Evolutionary conservation across 2,888 invertebrate species (phyloP).

Genomic region (Caenorhabditis uteleia): DNA sequence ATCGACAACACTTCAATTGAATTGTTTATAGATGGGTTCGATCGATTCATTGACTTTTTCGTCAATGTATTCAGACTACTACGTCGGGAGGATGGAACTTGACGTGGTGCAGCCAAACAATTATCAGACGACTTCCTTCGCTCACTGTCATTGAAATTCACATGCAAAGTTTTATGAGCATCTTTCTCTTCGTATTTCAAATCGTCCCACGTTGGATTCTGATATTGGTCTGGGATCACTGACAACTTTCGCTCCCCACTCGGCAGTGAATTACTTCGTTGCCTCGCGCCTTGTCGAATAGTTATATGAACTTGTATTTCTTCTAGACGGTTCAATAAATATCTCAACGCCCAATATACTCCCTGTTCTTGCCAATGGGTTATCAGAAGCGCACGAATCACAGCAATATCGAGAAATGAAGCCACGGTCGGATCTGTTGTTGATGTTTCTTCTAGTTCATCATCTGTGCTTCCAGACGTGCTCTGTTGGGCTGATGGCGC

Average conservation of each 20-base stretch:
- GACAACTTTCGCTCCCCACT: conserved; percentile 42
- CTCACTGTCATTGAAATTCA: conserved; percentile 54
- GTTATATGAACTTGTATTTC: conserved; percentile 68
- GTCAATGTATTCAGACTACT: conserved; percentile 38
- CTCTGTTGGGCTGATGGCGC: conserved; percentile 23
- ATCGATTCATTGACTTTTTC: conserved; percentile 35
- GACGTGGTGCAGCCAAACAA: conserved; percentile 27
- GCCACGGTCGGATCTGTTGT: conserved; percentile 74
- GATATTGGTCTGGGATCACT: conserved; percentile 37
- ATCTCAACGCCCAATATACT: conserved; percentile 93
- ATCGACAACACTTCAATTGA: conserved; percentile 53
- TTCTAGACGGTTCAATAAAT: conserved; percentile 72
- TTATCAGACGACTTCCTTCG: conserved; percentile 28
- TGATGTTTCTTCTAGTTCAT: conserved; percentile 40
- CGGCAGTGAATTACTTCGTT: conserved; percentile 54
- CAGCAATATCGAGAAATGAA: conserved; percentile 94
- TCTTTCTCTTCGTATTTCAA: conserved; percentile 45
- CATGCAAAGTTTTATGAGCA: conserved; percentile 42
- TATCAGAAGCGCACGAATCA: conserved; percentile 90
- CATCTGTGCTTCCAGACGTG: conserved; percentile 35
- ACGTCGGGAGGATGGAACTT: conserved; percentile 22
- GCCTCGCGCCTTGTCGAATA: conserved; percentile 23
- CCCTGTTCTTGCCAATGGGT: conserved; percentile 98
- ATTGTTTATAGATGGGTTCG: conserved; percentile 56
- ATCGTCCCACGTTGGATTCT: conserved; percentile 65